Evolutionary conservation across 2,113 vertebrate genomes (phyloP).

Genomic region (Ictalurus punctatus): DNA sequence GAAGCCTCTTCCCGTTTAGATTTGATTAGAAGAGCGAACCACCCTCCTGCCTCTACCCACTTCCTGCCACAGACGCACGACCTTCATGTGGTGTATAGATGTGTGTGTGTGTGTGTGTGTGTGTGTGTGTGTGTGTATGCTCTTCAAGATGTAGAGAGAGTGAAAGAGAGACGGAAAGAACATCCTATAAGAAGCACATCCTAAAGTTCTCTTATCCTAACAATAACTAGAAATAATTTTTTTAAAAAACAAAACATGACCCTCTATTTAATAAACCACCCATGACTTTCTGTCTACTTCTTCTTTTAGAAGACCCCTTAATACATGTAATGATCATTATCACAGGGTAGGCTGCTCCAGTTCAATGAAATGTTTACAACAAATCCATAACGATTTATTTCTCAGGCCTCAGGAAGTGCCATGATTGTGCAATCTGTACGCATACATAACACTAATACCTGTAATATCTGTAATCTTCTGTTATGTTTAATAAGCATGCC

Average conservation of each 20-base stretch:
- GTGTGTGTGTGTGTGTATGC: slow-evolving; percentile 18
- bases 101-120: slow-evolving; percentile 27
- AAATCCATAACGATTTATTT: slow-evolving; percentile 34
- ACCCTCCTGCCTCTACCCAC: slow-evolving; percentile 63
- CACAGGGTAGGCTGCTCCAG: slow-evolving; percentile 3
- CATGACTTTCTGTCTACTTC: background rate
- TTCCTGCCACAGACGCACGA: slow-evolving; percentile 67
- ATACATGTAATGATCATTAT: slow-evolving; percentile 29
- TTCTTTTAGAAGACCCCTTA: background rate
- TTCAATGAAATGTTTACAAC: slow-evolving; percentile 41
- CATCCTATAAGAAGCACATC: slow-evolving; percentile 24
- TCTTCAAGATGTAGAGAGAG: background rate
- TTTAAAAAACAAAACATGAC: background rate
- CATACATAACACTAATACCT: background rate
- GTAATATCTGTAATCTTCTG: slow-evolving; percentile 1
- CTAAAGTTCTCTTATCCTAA: slow-evolving; percentile 21
- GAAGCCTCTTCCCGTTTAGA: slow-evolving; percentile 69
- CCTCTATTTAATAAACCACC: slow-evolving; percentile 22
- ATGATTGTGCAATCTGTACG: slow-evolving; percentile 10
- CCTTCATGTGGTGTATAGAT: slow-evolving; percentile 58
- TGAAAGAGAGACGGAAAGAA: background rate
- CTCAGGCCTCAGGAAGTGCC: slow-evolving; percentile 23
- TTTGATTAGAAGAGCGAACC: slow-evolving; percentile 73
- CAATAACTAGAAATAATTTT: slow-evolving; percentile 2
- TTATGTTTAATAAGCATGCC: background rate